phyloP scores from a whole-genome alignment of 2,888 invertebrate species.

The Temnothorax ravouxi region DNA sequence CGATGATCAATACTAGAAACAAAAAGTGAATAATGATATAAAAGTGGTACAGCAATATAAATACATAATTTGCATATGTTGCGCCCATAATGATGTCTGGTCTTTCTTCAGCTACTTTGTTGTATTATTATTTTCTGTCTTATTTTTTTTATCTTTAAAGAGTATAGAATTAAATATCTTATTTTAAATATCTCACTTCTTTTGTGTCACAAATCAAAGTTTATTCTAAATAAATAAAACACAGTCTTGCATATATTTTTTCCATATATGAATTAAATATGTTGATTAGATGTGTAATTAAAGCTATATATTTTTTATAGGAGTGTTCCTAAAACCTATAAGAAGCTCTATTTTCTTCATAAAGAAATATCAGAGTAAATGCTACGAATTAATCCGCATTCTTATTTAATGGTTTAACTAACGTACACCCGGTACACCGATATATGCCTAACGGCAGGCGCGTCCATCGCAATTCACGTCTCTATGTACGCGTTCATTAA shows the following conservation, averaged over 20 bases:
- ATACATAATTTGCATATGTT: background rate
- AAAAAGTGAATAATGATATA: background rate
- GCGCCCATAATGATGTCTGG: background rate
- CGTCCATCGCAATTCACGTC: conserved; percentile 11
- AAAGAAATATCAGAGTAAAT: background rate
- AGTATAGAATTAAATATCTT: background rate
- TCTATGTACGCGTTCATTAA: conserved; percentile 53
- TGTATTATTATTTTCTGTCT: background rate
- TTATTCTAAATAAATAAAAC: background rate
- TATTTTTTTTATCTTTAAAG: background rate
- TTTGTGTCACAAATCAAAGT: background rate
- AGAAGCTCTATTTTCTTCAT: background rate
- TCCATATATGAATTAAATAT: background rate
- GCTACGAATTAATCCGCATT: conserved; percentile 5
- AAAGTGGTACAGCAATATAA: background rate
- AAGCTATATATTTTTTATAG: background rate
- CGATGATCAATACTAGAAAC: background rate
- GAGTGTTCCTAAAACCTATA: background rate
- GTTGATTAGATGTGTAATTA: background rate
- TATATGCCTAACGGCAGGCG: background rate
- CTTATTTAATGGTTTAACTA: background rate
- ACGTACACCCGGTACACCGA: background rate
- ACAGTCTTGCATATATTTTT: background rate
- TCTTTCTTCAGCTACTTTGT: background rate
- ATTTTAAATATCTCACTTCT: background rate